Base-by-base conservation (phyloP, 1,140 invertebrate genomes). In the Hestina assimilis region DNA sequence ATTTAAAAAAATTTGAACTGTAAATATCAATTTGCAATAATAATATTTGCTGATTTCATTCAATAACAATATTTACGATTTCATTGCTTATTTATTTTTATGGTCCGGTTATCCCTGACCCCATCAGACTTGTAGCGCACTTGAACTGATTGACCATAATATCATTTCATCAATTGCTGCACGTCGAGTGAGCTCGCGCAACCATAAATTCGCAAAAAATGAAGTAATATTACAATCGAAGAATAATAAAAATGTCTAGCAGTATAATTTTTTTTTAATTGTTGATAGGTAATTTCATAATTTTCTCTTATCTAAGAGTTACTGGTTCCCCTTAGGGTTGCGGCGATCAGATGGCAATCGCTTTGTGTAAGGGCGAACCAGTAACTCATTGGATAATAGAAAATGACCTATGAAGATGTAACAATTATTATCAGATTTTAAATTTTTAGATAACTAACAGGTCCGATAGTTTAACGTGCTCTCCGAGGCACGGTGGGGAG, bases 81-180 rank as follows among this genome's bases (percentile, higher is more conserved):
- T 28, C 8, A 9, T 8, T 28, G 9, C 9, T 6, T 38, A 35
- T 8, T 4, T 7, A 5, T 19, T 19, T 4, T 38, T 38, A 38
- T 19, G 19, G 5, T 24, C 47, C 5, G 45, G 21, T 50, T 64
- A 66, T 43, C 62, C 63, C 52, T 72, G 73, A 73, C 73, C 69
- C 57, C 63, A 62, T 33, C 62, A 60, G 55, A 45, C 35, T 41
- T 43, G 63, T 66, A 67, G 63, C 64, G 69, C 74, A 81, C 76
- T 83, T 83, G 80, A 79, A 79, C 75, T 79, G 71, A 78, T 81
- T 78, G 71, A 69, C 71, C 72, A 78, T 74, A 80, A 78, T 74
- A 80, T 69, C 68, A 67, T 54, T 66, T 12, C 38, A 19, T 50
- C 20, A 43, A 51, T 45, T 46, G 31, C 53, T 19, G 33, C 9